Conservation (phyloP, 2,888 invertebrate genomes). For the Onchidella celtica region DNA sequence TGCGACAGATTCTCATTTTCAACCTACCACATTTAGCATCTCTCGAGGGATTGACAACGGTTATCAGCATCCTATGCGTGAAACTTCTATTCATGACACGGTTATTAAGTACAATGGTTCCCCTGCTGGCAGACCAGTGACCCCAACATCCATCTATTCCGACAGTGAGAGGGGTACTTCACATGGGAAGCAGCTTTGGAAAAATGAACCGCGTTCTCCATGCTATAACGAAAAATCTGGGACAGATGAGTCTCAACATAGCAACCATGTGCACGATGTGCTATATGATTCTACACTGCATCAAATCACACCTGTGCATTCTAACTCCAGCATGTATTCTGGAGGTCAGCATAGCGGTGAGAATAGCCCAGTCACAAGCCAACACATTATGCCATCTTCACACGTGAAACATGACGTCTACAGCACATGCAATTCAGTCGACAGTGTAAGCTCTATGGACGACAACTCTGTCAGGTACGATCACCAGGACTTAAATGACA, state of each 20-base stretch:
- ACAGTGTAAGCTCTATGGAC: neutral
- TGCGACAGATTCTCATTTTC: neutral
- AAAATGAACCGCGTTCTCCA: neutral
- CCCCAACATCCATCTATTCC: neutral
- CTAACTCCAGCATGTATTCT: neutral
- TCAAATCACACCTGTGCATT: neutral
- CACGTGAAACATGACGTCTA: no score
- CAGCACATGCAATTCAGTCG: no score
- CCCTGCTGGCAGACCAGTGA: neutral
- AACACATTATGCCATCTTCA: neutral
- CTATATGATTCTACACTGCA: no score
- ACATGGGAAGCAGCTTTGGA: neutral
- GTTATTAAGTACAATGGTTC: neutral
- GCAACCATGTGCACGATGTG: no score
- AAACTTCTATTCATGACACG: neutral
- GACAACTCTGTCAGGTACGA: conserved; percentile 3
- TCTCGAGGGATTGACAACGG: neutral
- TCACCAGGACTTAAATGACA: neutral
- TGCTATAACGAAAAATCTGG: neutral
- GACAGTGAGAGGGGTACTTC: neutral
- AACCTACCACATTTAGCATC: neutral
- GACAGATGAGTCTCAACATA: neutral
- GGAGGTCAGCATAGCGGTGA: neutral
- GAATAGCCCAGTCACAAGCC: neutral
- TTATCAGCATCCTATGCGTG: neutral